phyloP scores from a whole-genome alignment of 2,113 vertebrate genomes.

The Prunella fulvescens region DNA sequence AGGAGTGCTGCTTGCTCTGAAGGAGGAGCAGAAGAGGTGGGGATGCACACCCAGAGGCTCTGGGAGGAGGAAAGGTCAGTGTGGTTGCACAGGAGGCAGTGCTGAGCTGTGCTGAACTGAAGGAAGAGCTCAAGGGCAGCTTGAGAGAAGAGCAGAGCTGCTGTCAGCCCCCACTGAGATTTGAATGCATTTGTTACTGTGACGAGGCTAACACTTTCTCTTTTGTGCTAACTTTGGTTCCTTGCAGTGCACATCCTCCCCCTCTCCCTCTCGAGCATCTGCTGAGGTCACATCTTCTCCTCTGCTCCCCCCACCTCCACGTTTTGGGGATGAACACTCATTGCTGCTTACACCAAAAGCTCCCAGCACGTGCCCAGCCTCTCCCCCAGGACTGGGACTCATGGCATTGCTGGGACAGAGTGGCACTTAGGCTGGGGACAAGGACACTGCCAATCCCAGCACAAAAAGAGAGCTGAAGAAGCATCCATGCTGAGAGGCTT shows the following conservation, averaged over 20 bases:
- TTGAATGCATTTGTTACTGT: not conserved
- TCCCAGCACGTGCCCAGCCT: fast-evolving
- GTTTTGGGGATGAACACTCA: fast-evolving
- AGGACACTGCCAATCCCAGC: not conserved
- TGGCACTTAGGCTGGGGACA: not conserved
- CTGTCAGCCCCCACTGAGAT: not conserved
- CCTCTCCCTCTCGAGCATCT: not conserved
- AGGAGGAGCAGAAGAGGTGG: not conserved
- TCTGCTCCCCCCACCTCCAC: not conserved
- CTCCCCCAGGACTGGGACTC: not conserved
- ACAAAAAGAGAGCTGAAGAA: not conserved
- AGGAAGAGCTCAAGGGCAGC: not conserved
- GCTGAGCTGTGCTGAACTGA: not conserved
- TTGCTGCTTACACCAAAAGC: fast-evolving
- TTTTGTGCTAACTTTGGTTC: not conserved
- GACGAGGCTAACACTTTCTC: not conserved
- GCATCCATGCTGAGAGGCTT: not conserved
- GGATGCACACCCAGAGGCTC: not conserved
- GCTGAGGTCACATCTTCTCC: not conserved
- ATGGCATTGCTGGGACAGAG: not conserved
- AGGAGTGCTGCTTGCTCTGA: not conserved
- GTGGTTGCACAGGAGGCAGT: not conserved
- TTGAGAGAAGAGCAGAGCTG: not conserved
- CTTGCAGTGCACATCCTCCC: not conserved
- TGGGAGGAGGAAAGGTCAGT: fast-evolving